Evolutionary conservation across 2,888 invertebrate genomes (phyloP).

Genomic region (Schizotus pectinicornis): DNA sequence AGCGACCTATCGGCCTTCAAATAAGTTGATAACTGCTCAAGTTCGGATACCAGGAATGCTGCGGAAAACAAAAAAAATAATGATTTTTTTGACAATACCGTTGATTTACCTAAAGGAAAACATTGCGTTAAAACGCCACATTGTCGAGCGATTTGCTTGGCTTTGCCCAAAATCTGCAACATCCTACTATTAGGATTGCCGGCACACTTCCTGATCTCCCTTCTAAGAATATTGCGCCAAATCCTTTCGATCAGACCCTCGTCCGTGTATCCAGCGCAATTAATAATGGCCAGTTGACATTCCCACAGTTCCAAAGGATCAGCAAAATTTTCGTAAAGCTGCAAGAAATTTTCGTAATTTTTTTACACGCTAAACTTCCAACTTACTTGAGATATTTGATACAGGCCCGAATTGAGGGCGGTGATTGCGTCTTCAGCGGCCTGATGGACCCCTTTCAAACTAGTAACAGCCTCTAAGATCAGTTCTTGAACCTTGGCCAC

Average conservation of each 20-base stretch:
- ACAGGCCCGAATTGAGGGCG: conserved; percentile 79
- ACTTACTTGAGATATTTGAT: conserved; percentile 83
- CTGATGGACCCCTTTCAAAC: conserved; percentile 52
- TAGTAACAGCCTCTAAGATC: conserved; percentile 71
- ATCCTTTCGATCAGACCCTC: conserved; percentile 85
- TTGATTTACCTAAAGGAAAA: conserved; percentile 79
- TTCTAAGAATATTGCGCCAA: conserved; percentile 84
- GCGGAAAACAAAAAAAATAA: conserved; percentile 26
- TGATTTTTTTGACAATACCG: conserved; percentile 7
- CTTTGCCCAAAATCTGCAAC: conserved; percentile 74
- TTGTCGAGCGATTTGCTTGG: conserved; percentile 76
- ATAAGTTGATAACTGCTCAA: conserved; percentile 77
- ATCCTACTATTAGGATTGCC: conserved; percentile 66
- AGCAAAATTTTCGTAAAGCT: conserved; percentile 91
- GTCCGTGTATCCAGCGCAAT: conserved; percentile 93
- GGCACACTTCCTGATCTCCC: conserved; percentile 59
- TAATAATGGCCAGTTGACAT: conserved; percentile 92
- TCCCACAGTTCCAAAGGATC: conserved; percentile 90
- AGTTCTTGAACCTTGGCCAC: conserved; percentile 84
- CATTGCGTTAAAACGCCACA: conserved; percentile 85
- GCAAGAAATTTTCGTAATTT: conserved; percentile 35
- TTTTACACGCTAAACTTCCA: background rate
- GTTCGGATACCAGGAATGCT: conserved; percentile 80
- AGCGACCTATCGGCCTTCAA: conserved; percentile 73
- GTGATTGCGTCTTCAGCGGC: conserved; percentile 65